Base-by-base conservation (phyloP, 2,888 invertebrate species). In the Nipponacmea schrenckii region DNA sequence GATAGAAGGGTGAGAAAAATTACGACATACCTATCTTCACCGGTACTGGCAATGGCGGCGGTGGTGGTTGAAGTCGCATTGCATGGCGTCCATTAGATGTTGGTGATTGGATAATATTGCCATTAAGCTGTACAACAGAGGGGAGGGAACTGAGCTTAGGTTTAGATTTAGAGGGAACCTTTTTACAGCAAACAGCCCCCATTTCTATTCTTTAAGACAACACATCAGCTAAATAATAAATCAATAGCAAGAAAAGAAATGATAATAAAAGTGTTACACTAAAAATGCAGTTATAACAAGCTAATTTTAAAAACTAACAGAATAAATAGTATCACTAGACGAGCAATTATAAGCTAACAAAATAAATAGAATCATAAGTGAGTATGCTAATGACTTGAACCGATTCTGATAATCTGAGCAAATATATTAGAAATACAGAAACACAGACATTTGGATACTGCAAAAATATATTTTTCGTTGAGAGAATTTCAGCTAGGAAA, bases 171-270 rank as follows among this genome's bases (percentile, higher is more conserved):
- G 24, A 24, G 20, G 56, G 10, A 56, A 56, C 56, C 56, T 56
- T 20, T 56, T 56, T 56, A 56, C 56, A 56, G 56, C 56, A 56
- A 8, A 56, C 24, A 24, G 24, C 24, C 20, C 56, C 56, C 56
- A 56, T 56, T 14, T 24, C 56, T 56, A 56, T 8, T 24, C 14
- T 56, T 56, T 24, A 12, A 56, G 20, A 56, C 20, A 24, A 24
- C 56, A 56, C 56, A 56, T 56, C 56, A 56, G 56, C 56, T 56
- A 56, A 56, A 56, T 24, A 24, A 56, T 24, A 24, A 56, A 56
- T 24, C 20, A 56, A 56, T 12, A 10, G 24, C 20, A 2, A 56
- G 56, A 56, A 56, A 56, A 24, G 24, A 56, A 24, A 39, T 39
- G 39, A 8, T 39, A 39, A 39, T 39, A 39, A 1, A 39, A 39